Percentiles rank a stretch among this genome's conserved stretches.
phyloP scores from a whole-genome alignment of 2,797 vertebrate genomes.

The Amblyraja radiata region DNA sequence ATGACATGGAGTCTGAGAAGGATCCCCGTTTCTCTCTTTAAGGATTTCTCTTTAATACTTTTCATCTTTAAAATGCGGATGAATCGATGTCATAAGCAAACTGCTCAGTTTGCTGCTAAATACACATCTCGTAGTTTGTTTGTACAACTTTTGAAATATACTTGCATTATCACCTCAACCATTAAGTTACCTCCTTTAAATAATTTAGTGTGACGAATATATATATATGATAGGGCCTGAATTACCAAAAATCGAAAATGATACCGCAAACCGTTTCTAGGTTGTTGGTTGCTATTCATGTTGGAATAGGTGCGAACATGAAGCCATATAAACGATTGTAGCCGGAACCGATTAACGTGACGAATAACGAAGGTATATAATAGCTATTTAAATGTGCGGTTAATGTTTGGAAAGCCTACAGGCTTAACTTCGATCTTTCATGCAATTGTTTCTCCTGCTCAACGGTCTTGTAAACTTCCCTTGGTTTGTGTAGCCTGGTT shows the following conservation, averaged over 20 bases:
- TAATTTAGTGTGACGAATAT: neutral
- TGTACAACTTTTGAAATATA: neutral
- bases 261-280: neutral
- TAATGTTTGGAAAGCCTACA: conserved; percentile 53
- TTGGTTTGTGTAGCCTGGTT: conserved; percentile 95
- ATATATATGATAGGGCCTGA: neutral
- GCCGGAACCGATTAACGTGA: conserved; percentile 6
- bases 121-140: neutral
- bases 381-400: neutral
- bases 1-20: neutral
- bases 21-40: neutral
- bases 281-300: neutral
- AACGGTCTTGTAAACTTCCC: conserved; percentile 86
- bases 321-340: neutral
- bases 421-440: conserved; percentile 83
- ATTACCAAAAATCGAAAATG: neutral
- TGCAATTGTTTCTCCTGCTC: conserved; percentile 62
- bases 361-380: conserved; percentile 21
- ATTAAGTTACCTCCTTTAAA: neutral
- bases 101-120: neutral
- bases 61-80: neutral
- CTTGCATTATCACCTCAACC: neutral
- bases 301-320: neutral
- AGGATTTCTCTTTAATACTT: neutral
- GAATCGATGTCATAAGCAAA: neutral